These are phyloP conservation scores for Drosophila dunni DNA, from an alignment of 1,140 invertebrate species.

Conservation along the genomic window DNA sequence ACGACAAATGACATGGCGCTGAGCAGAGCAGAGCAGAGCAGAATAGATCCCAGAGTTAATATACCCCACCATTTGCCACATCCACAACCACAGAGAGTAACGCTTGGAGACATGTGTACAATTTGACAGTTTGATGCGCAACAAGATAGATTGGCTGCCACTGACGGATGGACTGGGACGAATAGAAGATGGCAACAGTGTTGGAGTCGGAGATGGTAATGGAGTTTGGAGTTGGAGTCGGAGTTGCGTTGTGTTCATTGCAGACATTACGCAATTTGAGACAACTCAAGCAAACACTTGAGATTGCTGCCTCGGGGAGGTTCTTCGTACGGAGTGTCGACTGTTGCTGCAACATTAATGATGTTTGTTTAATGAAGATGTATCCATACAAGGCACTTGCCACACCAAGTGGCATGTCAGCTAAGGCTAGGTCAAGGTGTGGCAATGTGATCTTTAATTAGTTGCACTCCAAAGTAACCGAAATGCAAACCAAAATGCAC, in stretches of 20 bases:
- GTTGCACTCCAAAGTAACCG: neutral
- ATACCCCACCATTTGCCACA: neutral
- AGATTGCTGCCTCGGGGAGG: constrained; percentile 39
- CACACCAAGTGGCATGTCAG: constrained; percentile 25
- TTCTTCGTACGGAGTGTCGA: constrained; percentile 11
- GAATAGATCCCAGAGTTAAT: constrained; percentile 13
- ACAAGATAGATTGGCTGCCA: constrained; percentile 71
- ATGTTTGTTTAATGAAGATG: constrained; percentile 53
- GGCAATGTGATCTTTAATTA: constrained; percentile 2
- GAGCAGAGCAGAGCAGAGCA: neutral
- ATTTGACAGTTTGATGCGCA: constrained; percentile 76
- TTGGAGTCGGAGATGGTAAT: constrained; percentile 6
- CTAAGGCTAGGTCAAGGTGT: constrained; percentile 47
- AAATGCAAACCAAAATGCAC: no score
- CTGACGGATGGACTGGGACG: constrained; percentile 4
- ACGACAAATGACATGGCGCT: constrained; percentile 70
- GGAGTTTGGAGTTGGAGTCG: constrained; percentile 41
- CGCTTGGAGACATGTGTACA: constrained; percentile 57
- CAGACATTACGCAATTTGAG: constrained; percentile 77
- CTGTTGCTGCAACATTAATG: constrained; percentile 49
- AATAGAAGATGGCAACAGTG: constrained; percentile 1
- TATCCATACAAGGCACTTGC: constrained; percentile 23
- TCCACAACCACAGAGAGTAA: neutral
- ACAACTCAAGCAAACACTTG: constrained; percentile 73
- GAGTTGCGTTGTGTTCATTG: constrained; percentile 21